Evolutionary conservation across 2,113 vertebrate genomes (phyloP), one percentile per base, ranked within the genome.

Genomic region (Stomatorhinus ivindoensis): DNA sequence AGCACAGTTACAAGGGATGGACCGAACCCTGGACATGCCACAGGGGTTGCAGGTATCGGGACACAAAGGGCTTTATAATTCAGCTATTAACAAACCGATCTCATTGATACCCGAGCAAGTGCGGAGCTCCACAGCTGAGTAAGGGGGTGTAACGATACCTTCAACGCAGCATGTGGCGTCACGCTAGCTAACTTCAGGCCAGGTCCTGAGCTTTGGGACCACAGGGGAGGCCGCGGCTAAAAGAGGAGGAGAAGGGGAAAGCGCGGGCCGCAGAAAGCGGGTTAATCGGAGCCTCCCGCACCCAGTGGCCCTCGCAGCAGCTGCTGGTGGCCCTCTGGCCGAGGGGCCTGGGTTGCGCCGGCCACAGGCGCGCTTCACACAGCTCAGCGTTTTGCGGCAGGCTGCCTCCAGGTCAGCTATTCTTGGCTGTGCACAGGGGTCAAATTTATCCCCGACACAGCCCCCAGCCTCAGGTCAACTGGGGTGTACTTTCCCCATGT

Each of bases 351-450:
- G 85, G 47, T 17, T 44, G 27, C 19, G 27, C 46, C 48, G n/a
- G 27, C 58, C 6, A 31, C n/a, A 51, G 89, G 27, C 21, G 17
- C 9, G 19, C 58, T 27, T 80, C 44, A 69, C 89, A 86, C 58
- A 44, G 47, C 82, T 89, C 89, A 87, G 89, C 89, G 86, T 55
- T 89, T 86, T 46, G 46, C 35, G 2, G 65, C 89, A 76, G 46
- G 61, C 47, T 50, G 50, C 85, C 27, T 80, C 85, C 65, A 87
- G 89, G 61, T 90, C 85, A 80, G 89, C 89, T 90, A 90, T 90
- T 90, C 86, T 50, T 87, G 65, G 44, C 19, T 35, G 27, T 17
- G 7, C 47, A 9, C 39, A 86, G 27, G 51, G 48, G 50, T 55
- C 50, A 89, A 89, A 58, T 89, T 47, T 89, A 86, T 48, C 89